phyloP scores from a whole-genome alignment of 2,888 invertebrate genomes.

The Chrysolina oricalcia region DNA sequence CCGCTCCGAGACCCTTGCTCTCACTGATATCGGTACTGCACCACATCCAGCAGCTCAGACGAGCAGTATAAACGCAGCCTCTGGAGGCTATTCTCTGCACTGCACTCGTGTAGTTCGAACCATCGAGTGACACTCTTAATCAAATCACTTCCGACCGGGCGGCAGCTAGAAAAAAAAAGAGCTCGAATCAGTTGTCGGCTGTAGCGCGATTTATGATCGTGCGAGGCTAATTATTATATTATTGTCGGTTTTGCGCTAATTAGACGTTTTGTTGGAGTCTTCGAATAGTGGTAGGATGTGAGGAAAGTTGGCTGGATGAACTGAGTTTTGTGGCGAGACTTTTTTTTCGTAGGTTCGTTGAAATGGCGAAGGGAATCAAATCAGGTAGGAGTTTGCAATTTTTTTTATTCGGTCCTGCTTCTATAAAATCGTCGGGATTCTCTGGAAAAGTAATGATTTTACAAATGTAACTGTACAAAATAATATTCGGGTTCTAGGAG shows the following conservation, averaged over 20 bases:
- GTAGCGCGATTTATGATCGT: constrained; percentile 39
- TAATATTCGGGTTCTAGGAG: not conserved
- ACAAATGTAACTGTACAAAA: no score
- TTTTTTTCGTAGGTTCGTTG: not conserved
- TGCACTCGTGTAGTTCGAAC: constrained; percentile 40
- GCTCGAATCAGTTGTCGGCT: constrained; percentile 50
- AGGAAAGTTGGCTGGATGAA: not conserved
- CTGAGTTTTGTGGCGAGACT: constrained; percentile 7
- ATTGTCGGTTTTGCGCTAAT: not conserved
- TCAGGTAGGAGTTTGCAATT: constrained; percentile 24
- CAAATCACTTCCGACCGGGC: constrained; percentile 57
- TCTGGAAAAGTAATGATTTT: not conserved
- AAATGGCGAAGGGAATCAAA: constrained; percentile 24
- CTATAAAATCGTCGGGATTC: not conserved
- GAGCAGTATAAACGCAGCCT: constrained; percentile 33
- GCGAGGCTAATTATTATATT: not conserved
- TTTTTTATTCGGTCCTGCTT: no score
- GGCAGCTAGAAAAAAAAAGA: constrained; percentile 39
- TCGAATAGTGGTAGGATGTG: constrained; percentile 5
- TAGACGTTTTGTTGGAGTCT: not conserved
- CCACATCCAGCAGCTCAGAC: not conserved
- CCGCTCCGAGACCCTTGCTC: not conserved
- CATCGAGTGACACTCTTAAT: constrained; percentile 47
- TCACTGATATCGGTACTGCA: not conserved
- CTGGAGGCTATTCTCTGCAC: constrained; percentile 41